Conservation (phyloP, 2,888 invertebrate genomes). For the Strigamia transsilvanica region DNA sequence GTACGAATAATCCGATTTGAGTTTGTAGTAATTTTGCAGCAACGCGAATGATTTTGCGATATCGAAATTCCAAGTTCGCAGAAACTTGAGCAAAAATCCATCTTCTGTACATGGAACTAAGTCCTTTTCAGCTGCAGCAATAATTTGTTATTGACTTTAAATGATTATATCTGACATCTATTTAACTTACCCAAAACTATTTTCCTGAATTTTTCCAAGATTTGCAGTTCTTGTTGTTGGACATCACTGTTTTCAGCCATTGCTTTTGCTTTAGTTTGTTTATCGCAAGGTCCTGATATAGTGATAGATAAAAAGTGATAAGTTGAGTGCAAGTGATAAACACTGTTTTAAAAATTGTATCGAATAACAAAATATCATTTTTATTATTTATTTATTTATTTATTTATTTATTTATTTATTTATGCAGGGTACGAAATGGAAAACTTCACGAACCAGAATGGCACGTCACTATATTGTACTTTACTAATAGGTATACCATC, state of each 20-base stretch:
- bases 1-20: neutral
- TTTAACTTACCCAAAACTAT: neutral
- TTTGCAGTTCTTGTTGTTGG: neutral
- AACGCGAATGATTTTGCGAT: neutral
- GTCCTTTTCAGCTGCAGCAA: neutral
- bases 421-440: too few species aligned
- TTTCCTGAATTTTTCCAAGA: neutral
- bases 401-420: too few species aligned
- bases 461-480: too few species aligned
- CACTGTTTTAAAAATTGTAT: too few species aligned
- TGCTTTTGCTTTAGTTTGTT: too few species aligned
- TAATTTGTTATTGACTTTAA: neutral
- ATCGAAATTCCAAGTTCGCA: neutral
- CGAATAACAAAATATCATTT: too few species aligned
- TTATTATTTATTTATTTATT: too few species aligned
- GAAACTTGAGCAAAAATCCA: neutral
- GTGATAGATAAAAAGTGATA: too few species aligned
- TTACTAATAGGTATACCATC: too few species aligned
- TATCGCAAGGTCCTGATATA: too few species aligned
- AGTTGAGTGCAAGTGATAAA: too few species aligned
- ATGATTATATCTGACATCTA: neutral
- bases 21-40: neutral
- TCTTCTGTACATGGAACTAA: constrained; percentile 3
- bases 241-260: neutral
- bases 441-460: too few species aligned